These are phyloP conservation scores for Vireo griseus DNA, from an alignment of 2,797 vertebrate species.

Conservation along the genomic window DNA sequence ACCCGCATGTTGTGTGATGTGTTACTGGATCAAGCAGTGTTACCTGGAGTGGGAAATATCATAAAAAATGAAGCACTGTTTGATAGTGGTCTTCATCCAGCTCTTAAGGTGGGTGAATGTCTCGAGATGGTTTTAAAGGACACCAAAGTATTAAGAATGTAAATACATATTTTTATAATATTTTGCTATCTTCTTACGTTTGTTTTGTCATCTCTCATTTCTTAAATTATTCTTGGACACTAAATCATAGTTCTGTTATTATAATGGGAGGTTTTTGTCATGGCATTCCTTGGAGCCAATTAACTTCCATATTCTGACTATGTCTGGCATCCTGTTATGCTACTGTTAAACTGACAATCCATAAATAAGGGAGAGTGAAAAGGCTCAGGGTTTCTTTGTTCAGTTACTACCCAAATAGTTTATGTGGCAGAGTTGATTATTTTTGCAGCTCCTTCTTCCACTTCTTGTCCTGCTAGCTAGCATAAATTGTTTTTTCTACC, in stretches of 20 bases:
- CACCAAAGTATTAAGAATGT: background rate
- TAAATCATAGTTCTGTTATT: background rate
- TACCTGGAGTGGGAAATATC: conserved; percentile 96
- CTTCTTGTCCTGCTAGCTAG: background rate
- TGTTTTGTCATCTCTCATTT: background rate
- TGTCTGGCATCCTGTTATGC: background rate
- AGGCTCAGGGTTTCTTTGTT: background rate
- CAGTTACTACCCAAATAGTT: background rate
- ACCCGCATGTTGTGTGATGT: conserved; percentile 88
- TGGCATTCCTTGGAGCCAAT: background rate
- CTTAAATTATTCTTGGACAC: background rate
- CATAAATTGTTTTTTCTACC: background rate
- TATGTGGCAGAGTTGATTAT: background rate
- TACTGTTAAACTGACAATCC: background rate
- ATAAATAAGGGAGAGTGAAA: background rate
- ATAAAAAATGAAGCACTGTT: conserved; percentile 96
- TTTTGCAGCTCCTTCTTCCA: background rate
- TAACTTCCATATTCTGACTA: background rate
- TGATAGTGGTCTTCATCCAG: conserved; percentile 88
- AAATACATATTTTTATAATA: background rate
- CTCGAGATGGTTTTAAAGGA: background rate
- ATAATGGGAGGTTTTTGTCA: background rate
- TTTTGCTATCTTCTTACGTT: background rate
- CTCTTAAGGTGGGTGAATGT: conserved; percentile 78
- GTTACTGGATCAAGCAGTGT: conserved; percentile 88